Conservation (phyloP, 2,888 invertebrate genomes). For the Lumbricus terrestris region DNA sequence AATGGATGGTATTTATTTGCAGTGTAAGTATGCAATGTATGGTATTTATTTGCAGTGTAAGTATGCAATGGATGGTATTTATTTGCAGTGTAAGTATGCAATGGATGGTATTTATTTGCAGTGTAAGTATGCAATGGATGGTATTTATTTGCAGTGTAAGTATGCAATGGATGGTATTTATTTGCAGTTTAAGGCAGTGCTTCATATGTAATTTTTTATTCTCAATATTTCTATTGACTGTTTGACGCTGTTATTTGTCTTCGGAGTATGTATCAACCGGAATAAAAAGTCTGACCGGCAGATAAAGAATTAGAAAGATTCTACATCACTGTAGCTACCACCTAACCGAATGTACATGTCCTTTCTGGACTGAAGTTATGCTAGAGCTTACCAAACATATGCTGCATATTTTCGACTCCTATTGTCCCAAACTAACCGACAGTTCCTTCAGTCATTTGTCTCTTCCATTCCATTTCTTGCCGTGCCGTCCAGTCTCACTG, state of each 20-base stretch:
- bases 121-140: conserved; percentile 42
- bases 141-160: conserved; percentile 70
- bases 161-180: neutral
- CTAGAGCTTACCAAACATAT: neutral
- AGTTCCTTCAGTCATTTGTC: neutral
- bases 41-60: conserved; percentile 74
- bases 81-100: conserved; percentile 69
- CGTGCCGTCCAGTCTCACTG: no score
- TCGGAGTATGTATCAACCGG: no score
- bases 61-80: conserved; percentile 55
- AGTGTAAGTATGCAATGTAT: conserved; percentile 57
- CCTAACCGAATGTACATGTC: neutral
- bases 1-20: no score
- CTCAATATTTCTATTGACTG: no score
- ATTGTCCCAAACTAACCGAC: neutral
- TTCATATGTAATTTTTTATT: no score
- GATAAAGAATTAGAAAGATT: no score
- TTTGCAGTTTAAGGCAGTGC: neutral
- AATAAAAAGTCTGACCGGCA: no score
- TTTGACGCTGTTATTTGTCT: no score
- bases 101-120: no score
- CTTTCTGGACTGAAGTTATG: neutral
- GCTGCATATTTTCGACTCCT: neutral
- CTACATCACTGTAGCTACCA: neutral
- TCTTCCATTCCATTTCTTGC: neutral